A percentile compares a stretch with the other conserved stretches of the same genome.
Evolutionary conservation across 2,797 vertebrate species (phyloP).

Genomic region (Orestias chungarensis): DNA sequence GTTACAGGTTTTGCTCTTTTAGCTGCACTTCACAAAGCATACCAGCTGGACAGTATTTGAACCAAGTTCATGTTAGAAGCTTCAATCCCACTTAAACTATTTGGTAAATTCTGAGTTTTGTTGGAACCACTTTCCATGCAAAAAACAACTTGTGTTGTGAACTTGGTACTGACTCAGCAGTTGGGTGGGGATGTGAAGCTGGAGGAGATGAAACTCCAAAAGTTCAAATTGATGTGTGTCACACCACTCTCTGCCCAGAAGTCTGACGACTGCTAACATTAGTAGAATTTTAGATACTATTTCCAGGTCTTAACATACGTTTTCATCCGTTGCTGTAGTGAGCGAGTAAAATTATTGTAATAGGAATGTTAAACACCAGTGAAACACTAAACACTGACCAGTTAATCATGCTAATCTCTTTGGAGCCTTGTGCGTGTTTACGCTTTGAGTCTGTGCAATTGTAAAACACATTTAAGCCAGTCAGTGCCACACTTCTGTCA

Average conservation of each 20-base stretch:
- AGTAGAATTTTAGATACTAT: conserved; percentile 37
- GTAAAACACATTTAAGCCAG: conserved; percentile 56
- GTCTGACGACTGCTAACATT: conserved; percentile 36
- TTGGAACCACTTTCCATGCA: not conserved
- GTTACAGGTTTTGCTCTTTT: not conserved
- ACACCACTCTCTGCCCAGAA: conserved; percentile 22
- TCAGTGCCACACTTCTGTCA: conserved; percentile 47
- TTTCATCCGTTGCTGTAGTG: conserved; percentile 44
- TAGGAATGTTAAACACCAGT: conserved; percentile 19
- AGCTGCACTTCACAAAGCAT: not conserved
- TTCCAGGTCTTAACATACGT: conserved; percentile 48
- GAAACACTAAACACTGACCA: conserved; percentile 18
- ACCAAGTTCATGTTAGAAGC: not conserved
- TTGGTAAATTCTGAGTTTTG: not conserved
- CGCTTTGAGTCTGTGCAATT: conserved; percentile 37
- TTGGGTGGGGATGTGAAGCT: conserved; percentile 60
- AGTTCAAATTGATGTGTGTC: conserved; percentile 58
- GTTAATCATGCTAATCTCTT: conserved; percentile 26
- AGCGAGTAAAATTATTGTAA: conserved; percentile 27
- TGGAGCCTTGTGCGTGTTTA: conserved; percentile 7
- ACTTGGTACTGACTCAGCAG: conserved; percentile 56
- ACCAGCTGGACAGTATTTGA: not conserved
- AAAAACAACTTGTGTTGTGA: conserved; percentile 6
- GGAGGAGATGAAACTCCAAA: conserved; percentile 61
- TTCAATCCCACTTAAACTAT: not conserved